phyloP scores from a whole-genome alignment of 2,797 vertebrate species.

The Enteromius treurensis region DNA sequence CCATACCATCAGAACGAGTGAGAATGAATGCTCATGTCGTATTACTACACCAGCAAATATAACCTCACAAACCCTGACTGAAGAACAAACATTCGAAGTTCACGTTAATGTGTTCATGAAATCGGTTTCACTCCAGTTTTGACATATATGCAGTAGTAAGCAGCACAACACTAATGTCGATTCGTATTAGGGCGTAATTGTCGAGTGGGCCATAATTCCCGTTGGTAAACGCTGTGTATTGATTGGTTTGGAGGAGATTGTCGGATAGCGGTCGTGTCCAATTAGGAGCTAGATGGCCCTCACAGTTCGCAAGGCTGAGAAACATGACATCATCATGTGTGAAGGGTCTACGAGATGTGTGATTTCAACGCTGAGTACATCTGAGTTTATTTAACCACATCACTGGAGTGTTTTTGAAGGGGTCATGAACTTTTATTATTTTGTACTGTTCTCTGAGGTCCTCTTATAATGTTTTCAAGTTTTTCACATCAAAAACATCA shows the following conservation, averaged over 20 bases:
- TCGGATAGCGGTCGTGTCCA: slow-evolving; percentile 37
- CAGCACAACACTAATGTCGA: not conserved
- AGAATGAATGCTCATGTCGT: slow-evolving; percentile 7
- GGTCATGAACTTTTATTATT: not conserved
- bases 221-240: slow-evolving; percentile 41
- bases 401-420: not conserved
- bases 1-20: slow-evolving; percentile 34
- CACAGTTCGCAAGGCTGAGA: slow-evolving; percentile 4
- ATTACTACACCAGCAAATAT: slow-evolving; percentile 33
- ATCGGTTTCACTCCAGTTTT: slow-evolving; percentile 15
- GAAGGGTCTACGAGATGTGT: slow-evolving; percentile 6
- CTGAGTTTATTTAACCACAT: not conserved
- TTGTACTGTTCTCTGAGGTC: not conserved
- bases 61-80: not conserved
- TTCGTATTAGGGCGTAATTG: slow-evolving; percentile 33
- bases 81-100: not conserved
- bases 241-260: slow-evolving; percentile 40
- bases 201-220: slow-evolving; percentile 45
- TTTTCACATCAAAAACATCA: not conserved
- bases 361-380: slow-evolving; percentile 4
- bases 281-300: slow-evolving; percentile 43
- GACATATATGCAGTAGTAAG: not conserved
- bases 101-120: slow-evolving; percentile 11
- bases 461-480: not conserved
- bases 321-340: slow-evolving; percentile 31